These are phyloP conservation scores for Hybos culiciformis DNA, from an alignment of 2,888 invertebrate genomes.

Conservation along the genomic window DNA sequence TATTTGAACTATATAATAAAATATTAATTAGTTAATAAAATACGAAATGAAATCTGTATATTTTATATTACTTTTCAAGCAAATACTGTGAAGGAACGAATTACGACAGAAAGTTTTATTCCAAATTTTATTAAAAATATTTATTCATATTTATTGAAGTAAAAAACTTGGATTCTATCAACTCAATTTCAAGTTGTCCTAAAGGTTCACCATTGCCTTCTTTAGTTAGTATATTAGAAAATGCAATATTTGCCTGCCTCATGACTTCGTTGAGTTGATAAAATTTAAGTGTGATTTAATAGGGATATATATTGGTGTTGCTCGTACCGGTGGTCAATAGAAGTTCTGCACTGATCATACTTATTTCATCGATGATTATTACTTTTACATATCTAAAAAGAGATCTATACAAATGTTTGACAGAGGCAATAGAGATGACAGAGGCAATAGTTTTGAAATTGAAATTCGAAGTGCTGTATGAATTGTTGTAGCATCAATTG, in stretches of 20 bases:
- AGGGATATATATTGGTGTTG: slow-evolving; percentile 22
- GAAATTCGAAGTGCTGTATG: slow-evolving; percentile 25
- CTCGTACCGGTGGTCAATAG: slow-evolving; percentile 23
- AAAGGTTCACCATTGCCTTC: slow-evolving; percentile 15
- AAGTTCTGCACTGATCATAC: slow-evolving; percentile 25
- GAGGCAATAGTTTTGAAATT: slow-evolving; percentile 14
- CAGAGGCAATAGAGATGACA: slow-evolving; percentile 17
- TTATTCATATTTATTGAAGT: too few relatives aligned
- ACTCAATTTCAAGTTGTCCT: slow-evolving; percentile 15
- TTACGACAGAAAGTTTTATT: too few relatives aligned
- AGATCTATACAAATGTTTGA: slow-evolving; percentile 13
- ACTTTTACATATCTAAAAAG: slow-evolving; percentile 17
- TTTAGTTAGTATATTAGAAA: slow-evolving; percentile 20
- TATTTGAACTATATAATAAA: too few relatives aligned
- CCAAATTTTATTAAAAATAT: too few relatives aligned
- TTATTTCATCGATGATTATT: slow-evolving; percentile 26
- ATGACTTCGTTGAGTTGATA: slow-evolving; percentile 23
- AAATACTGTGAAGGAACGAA: too few relatives aligned
- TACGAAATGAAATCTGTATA: too few relatives aligned
- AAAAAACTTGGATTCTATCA: slow-evolving; percentile 13
- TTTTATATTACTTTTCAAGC: too few relatives aligned
- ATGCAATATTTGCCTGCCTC: slow-evolving; percentile 21
- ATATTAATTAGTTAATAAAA: too few relatives aligned
- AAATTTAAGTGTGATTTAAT: slow-evolving; percentile 18
- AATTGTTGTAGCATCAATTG: slow-evolving; percentile 28